A percentile compares a stretch with the other conserved stretches of the same genome.
Evolutionary conservation across 2,888 invertebrate species (phyloP).

Genomic region (Smittia aterrima): DNA sequence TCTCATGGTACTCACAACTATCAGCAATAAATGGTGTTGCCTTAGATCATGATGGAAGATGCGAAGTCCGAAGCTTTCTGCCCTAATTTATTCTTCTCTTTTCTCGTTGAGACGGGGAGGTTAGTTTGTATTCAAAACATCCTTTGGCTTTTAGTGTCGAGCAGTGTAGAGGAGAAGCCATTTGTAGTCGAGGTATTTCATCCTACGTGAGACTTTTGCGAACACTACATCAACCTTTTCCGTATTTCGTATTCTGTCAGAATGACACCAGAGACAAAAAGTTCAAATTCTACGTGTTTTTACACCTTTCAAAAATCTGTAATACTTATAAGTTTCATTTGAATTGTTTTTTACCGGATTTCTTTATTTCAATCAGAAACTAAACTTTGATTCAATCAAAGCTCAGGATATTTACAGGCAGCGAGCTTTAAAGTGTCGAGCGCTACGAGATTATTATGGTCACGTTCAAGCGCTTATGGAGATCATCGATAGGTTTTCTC

Average conservation of each 20-base stretch:
- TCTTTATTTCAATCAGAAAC: not conserved
- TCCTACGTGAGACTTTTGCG: slow-evolving; percentile 30
- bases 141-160: slow-evolving; percentile 36
- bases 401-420: no score
- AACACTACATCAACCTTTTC: not conserved
- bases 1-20: not conserved
- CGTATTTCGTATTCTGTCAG: slow-evolving; percentile 32
- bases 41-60: slow-evolving; percentile 31
- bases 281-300: slow-evolving; percentile 37
- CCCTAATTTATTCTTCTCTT: slow-evolving; percentile 29
- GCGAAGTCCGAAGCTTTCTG: not conserved
- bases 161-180: not conserved
- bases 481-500: slow-evolving; percentile 36
- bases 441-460: slow-evolving; percentile 9
- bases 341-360: not conserved
- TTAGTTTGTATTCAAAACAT: slow-evolving; percentile 41
- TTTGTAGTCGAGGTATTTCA: slow-evolving; percentile 27
- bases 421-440: no score
- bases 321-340: slow-evolving; percentile 7
- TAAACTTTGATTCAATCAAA: no score
- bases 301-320: slow-evolving; percentile 15
- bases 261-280: slow-evolving; percentile 38
- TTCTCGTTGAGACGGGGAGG: not conserved
- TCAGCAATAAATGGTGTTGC: not conserved
- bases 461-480: slow-evolving; percentile 34